A percentile compares a stretch with the other conserved stretches of the same genome.
Conservation (phyloP, 1,140 invertebrate genomes). For the Lasioglossum albipes region DNA sequence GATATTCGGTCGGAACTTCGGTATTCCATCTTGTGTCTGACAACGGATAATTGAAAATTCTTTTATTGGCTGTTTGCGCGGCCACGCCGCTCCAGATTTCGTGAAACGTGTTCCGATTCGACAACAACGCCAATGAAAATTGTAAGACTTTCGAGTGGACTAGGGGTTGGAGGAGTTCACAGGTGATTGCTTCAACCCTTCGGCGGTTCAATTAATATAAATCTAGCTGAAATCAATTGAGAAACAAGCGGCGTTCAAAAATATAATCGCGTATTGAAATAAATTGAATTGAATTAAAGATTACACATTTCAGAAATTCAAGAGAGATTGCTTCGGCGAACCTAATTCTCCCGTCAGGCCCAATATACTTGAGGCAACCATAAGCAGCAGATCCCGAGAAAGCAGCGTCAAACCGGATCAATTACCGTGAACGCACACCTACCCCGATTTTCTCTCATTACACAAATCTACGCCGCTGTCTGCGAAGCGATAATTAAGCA, state of each 20-base stretch:
- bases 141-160: neutral
- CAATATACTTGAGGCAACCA: neutral
- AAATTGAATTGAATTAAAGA: too few species aligned
- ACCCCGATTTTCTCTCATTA: constrained; percentile 15
- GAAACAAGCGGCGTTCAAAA: too few species aligned
- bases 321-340: too few species aligned
- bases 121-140: neutral
- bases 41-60: constrained; percentile 20
- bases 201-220: too few species aligned
- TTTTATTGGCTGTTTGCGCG: neutral
- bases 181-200: too few species aligned
- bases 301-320: too few species aligned
- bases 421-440: constrained; percentile 8
- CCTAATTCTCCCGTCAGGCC: too few species aligned
- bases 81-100: neutral
- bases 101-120: constrained; percentile 5
- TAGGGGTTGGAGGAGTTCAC: too few species aligned
- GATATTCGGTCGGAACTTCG: too few species aligned
- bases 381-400: neutral
- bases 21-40: neutral
- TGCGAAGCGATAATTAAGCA: constrained; percentile 39
- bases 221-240: too few species aligned
- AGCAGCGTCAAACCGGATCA: neutral
- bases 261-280: too few species aligned
- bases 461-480: neutral